phyloP scores from a whole-genome alignment of 2,113 vertebrate species.

The Scophthalmus maximus region DNA sequence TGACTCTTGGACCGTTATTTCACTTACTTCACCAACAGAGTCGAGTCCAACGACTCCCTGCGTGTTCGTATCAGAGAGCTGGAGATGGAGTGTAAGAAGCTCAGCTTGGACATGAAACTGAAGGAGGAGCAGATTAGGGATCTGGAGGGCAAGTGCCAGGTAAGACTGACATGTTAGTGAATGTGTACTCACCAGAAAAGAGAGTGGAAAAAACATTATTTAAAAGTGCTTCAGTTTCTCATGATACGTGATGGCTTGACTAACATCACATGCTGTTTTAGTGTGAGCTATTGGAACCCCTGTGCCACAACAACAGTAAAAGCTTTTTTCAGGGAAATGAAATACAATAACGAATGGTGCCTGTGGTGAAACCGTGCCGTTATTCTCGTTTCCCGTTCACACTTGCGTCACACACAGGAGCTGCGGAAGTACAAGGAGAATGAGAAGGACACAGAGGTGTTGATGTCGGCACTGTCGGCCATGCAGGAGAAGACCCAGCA shows the following conservation, averaged over 20 bases:
- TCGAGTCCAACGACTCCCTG: constrained; percentile 94
- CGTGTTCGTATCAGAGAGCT: constrained; percentile 92
- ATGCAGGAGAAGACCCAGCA: constrained; percentile 99
- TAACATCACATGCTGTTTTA: not conserved
- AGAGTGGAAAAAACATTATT: too few species aligned
- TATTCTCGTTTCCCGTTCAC: not conserved
- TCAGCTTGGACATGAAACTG: constrained; percentile 92
- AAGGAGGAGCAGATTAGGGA: constrained; percentile 97
- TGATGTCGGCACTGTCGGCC: constrained; percentile 98
- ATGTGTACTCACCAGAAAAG: not conserved
- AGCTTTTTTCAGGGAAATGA: not conserved
- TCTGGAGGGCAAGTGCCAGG: constrained; percentile 95
- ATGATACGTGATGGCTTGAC: not conserved
- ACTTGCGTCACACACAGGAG: constrained; percentile 82
- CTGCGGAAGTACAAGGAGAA: constrained; percentile 97
- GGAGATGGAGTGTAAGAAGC: constrained; percentile 96
- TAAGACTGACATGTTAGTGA: constrained; percentile 53
- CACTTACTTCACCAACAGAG: constrained; percentile 76
- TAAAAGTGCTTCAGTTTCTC: not conserved
- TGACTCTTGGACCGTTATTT: not conserved
- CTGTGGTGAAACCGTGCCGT: not conserved
- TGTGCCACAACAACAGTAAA: not conserved
- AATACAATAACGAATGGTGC: not conserved
- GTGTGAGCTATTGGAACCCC: not conserved
- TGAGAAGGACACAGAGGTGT: constrained; percentile 97